Base-by-base conservation (phyloP, 2,888 invertebrate species). In the Acleris cristana region DNA sequence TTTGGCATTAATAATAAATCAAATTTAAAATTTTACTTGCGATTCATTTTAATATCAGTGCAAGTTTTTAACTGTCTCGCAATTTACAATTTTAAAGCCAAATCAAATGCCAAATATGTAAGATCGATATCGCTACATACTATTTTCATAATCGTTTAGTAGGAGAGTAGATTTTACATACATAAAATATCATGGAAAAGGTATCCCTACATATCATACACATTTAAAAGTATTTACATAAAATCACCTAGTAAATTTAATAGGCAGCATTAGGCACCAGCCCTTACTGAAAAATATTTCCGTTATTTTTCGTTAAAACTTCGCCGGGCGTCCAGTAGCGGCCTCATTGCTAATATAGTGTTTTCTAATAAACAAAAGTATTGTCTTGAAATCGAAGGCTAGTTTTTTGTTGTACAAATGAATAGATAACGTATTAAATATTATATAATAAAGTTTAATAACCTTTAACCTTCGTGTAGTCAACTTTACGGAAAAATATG, bases 101-200 rank as follows among this genome's bases (percentile, higher is more conserved):
- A 90, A 89, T 74, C 70, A 65, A 80, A 81, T 89, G 90, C 90
- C 90, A 90, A 90, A 90, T 85, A 82, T 81, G 79, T 72, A 71
- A 73, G 74, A 62, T 58, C 48, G 76, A 77, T 61, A 69, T 77
- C 76, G 71, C 69, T 66, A 72, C 65, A 67, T 34, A 34, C 68
- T 74, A 75, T 76, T 76, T 76, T 74, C 74, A 72, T 74, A 75
- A 70, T 70, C 69, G 55, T 73, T 66, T 72, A 70, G 66, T 65
- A 70, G 62, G 64, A 68, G 21, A 53, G 49, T 57, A 55, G 64
- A 60, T 62, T 68, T 61, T 68, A 62, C 64, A 70, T 64, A 57
- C 57, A 65, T 70, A 56, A 40, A 34, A 73, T 75, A 73, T 74
- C 70, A 70, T 64, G 34, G 53, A 64, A 69, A 58, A 65, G 69